Percentiles rank a stretch among this genome's conserved stretches.
Evolutionary conservation across 37 sponge, comb jelly and placozoan genomes (phyloP).

Genomic region (Haliclona indistincta): DNA sequence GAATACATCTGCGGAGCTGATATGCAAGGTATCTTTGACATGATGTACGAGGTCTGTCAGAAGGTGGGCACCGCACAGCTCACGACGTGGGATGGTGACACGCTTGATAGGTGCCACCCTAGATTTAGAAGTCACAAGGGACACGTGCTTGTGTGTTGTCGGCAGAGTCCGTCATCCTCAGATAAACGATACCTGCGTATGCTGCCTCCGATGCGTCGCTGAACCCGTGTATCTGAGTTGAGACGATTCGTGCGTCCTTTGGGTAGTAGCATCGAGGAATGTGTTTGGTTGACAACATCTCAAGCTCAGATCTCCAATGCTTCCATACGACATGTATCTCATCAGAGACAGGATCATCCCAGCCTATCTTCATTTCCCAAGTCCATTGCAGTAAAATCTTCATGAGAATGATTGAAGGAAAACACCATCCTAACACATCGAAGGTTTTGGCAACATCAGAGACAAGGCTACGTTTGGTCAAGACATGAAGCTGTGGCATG

Average conservation of each 20-base stretch:
- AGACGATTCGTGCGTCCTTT: neutral
- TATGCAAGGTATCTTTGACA: neutral
- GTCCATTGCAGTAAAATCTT: slow-evolving; percentile 21
- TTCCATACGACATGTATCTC: slow-evolving; percentile 5
- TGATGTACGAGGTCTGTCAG: neutral
- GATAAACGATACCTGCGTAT: slow-evolving; percentile 11
- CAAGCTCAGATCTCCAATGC: slow-evolving; percentile 2
- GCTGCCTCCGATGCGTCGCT: slow-evolving; percentile 23
- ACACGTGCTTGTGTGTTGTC: neutral
- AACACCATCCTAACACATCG: slow-evolving; percentile 25
- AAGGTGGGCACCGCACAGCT: slow-evolving; percentile 16
- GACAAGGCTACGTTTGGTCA: slow-evolving; percentile 20
- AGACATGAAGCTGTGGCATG: neutral
- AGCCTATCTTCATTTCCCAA: slow-evolving; percentile 17
- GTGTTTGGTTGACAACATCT: neutral
- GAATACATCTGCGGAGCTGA: neutral
- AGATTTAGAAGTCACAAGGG: slow-evolving; percentile 17
- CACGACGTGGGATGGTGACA: slow-evolving; percentile 9
- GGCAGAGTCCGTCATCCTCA: neutral
- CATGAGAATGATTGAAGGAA: slow-evolving; percentile 3
- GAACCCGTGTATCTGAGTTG: slow-evolving; percentile 24
- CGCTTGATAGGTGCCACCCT: slow-evolving; percentile 35
- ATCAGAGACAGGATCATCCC: slow-evolving; percentile 12
- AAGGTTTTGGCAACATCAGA: slow-evolving; percentile 38
- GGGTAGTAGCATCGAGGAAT: slow-evolving; percentile 17